These are phyloP conservation scores for Spialia ferax DNA, from an alignment of 2,888 invertebrate genomes.

Conservation along the genomic window DNA sequence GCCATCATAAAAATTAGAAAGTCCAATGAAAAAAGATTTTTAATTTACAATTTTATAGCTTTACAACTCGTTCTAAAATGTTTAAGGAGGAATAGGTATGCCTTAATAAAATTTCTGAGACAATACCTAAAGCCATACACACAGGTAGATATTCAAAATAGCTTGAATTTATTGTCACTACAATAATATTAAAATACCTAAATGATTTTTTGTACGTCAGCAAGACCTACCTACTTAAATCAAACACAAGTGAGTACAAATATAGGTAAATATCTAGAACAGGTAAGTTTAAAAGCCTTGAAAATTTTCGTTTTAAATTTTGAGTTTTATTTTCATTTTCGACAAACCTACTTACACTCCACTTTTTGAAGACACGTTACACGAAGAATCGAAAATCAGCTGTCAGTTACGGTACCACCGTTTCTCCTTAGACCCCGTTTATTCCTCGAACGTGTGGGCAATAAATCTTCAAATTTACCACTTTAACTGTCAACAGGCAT, in stretches of 20 bases:
- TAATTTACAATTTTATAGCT: neutral
- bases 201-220: too few species aligned
- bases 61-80: neutral
- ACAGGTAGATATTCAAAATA: too few species aligned
- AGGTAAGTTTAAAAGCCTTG: too few species aligned
- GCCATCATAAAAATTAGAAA: constrained; percentile 29
- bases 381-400: constrained; percentile 17
- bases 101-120: too few species aligned
- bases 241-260: too few species aligned
- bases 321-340: neutral
- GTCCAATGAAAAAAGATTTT: neutral
- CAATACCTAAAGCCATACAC: too few species aligned
- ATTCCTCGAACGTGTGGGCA: constrained; percentile 50
- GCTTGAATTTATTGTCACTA: too few species aligned
- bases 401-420: constrained; percentile 30
- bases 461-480: constrained; percentile 74
- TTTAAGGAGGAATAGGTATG: too few species aligned
- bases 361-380: neutral
- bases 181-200: too few species aligned
- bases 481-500: constrained; percentile 65
- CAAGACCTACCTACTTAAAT: too few species aligned
- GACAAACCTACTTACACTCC: neutral
- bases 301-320: too few species aligned
- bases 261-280: too few species aligned
- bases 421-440: constrained; percentile 23